Base-by-base conservation (phyloP, 2,113 vertebrate species). In the Felis catus region DNA sequence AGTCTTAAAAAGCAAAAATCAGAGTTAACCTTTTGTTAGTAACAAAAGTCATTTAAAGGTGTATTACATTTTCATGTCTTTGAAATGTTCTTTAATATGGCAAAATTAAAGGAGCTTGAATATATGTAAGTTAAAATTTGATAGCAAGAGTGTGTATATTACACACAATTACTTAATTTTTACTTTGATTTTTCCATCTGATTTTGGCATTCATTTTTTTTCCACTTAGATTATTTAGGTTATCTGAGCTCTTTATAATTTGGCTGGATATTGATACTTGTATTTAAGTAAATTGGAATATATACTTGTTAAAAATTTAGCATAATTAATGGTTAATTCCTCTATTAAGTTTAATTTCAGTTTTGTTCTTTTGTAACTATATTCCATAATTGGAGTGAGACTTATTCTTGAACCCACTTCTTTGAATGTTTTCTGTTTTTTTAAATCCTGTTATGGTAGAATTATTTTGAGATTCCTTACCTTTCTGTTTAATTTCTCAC, bases 1-100 rank as follows among this genome's bases (percentile, higher is more conserved):
- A 74, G 23, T 94, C 87, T 80, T 97, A 1, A 94, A 95, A 94
- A 87, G 8, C 63, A 82, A 86, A 95, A 89, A 94, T 53, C 74
- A 73, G 83, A 84, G 11, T 90, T 88, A 81, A 95, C 29, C 14
- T 96, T 71, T 83, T 90, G 31, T 66, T 89, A 85, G 8, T 79
- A 82, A 86, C 16, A 81, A 68, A 95, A 94, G 55, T 33, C 53
- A 92, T 39, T 94, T 97, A 90, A 90, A 90, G 58, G 45, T 73
- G 15, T 41, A 73, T 88, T 55, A 76, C 11, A 79, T 70, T 94
- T 86, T 86, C 74, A 58, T 39, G 29, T 78, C 70, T 96, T 82
- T 48, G 10, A 87, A 91, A 79, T 96, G 18, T 71, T 91, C 23
- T 70, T 87, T 89, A 79, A 65, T 88, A 85, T 92, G 14, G 21